Percentiles rank a stretch among this genome's conserved stretches.
phyloP scores from a whole-genome alignment of 2,888 invertebrate species.

The Prosopocoilus inquinatus region DNA sequence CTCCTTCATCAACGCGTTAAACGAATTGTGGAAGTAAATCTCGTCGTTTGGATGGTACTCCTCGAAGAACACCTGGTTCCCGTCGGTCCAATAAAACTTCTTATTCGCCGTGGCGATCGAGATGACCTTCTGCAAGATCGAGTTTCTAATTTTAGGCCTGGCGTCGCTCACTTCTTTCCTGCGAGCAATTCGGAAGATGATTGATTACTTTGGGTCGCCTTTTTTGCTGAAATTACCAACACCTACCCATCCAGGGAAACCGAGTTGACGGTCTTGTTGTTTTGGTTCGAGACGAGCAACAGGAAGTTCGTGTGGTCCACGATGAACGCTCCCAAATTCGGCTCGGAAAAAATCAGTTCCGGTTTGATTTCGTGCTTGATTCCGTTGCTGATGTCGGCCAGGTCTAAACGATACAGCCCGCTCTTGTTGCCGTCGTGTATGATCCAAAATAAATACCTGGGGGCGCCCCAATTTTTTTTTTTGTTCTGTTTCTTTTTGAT shows the following conservation, averaged over 20 bases:
- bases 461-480: neutral
- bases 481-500: neutral
- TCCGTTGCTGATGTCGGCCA: conserved; percentile 74
- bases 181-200: conserved; percentile 7
- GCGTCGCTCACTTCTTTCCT: conserved; percentile 71
- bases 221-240: conserved; percentile 47
- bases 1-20: conserved; percentile 54
- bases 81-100: conserved; percentile 85
- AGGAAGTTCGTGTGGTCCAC: conserved; percentile 81
- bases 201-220: neutral
- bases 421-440: conserved; percentile 57
- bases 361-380: conserved; percentile 68
- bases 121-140: conserved; percentile 70
- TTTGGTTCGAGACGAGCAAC: conserved; percentile 72
- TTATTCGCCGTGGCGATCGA: conserved; percentile 76
- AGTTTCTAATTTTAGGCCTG: conserved; percentile 70
- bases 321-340: conserved; percentile 75
- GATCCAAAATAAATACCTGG: conserved; percentile 79
- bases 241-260: conserved; percentile 79
- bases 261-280: conserved; percentile 74
- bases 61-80: conserved; percentile 72
- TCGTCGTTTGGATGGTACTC: conserved; percentile 69
- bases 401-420: conserved; percentile 74
- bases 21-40: conserved; percentile 74
- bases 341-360: conserved; percentile 63